These are phyloP conservation scores for Exephanes ischioxanthus DNA, from an alignment of 2,888 invertebrate genomes.

Conservation along the genomic window DNA sequence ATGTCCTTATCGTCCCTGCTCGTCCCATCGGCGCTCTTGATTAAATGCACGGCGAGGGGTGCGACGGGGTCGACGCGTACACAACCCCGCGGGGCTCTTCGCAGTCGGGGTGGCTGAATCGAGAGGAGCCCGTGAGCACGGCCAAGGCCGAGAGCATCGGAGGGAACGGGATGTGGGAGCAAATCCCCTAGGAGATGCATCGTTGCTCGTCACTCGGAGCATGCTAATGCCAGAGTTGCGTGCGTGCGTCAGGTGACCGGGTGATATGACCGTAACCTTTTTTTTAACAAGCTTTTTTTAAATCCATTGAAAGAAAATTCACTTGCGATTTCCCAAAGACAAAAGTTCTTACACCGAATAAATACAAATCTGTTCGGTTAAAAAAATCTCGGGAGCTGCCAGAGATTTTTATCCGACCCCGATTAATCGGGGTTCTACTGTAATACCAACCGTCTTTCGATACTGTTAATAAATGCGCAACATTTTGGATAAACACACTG, in stretches of 20 bases:
- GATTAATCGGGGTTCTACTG: too few relatives aligned
- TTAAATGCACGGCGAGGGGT: conserved; percentile 61
- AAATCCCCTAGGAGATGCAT: conserved; percentile 56
- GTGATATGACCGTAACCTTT: too few relatives aligned
- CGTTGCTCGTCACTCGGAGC: conserved; percentile 63
- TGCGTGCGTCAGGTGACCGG: conserved; percentile 1
- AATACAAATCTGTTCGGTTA: too few relatives aligned
- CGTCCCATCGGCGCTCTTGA: conserved; percentile 59
- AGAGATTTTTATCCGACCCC: too few relatives aligned
- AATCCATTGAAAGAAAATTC: too few relatives aligned
- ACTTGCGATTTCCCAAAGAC: too few relatives aligned
- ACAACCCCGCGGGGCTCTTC: conserved; percentile 35
- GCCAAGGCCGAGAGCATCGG: conserved; percentile 43
- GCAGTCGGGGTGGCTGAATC: neutral
- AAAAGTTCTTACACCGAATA: too few relatives aligned
- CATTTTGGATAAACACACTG: too few relatives aligned
- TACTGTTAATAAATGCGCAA: too few relatives aligned
- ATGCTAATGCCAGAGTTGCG: conserved; percentile 61
- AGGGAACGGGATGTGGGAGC: conserved; percentile 13
- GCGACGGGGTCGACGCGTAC: neutral
- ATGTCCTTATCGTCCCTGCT: conserved; percentile 56
- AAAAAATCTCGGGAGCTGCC: too few relatives aligned
- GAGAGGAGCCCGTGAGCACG: conserved; percentile 33
- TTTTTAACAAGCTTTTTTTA: too few relatives aligned
- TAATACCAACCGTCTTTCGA: too few relatives aligned